These are phyloP conservation scores for Noturus placidus DNA, from an alignment of 2,113 vertebrate species.

Conservation along the genomic window DNA sequence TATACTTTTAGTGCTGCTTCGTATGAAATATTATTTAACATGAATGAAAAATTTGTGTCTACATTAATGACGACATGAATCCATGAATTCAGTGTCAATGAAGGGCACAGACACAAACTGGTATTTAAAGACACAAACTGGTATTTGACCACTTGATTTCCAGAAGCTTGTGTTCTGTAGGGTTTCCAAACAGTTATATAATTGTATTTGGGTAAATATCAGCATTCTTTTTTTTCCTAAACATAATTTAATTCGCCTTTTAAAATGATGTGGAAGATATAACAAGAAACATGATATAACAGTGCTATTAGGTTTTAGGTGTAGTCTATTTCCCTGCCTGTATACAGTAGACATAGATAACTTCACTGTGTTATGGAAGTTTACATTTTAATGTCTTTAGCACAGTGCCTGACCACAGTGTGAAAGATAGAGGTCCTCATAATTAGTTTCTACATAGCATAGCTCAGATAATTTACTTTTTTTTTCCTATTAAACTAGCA, in stretches of 20 bases:
- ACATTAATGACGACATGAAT: not conserved
- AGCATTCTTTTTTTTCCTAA: not conserved
- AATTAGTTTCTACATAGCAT: not conserved
- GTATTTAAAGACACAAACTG: not conserved
- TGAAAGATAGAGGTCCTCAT: not conserved
- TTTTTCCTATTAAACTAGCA: not conserved
- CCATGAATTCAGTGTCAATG: not conserved
- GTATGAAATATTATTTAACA: not conserved
- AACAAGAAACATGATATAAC: not conserved
- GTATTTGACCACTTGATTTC: not conserved
- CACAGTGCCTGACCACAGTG: not conserved
- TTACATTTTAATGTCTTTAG: not conserved
- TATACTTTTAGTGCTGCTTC: not conserved
- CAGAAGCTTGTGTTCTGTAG: constrained; percentile 13
- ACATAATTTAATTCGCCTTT: not conserved
- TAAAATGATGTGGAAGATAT: not conserved
- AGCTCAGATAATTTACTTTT: not conserved
- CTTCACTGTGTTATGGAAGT: not conserved
- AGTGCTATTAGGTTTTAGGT: not conserved
- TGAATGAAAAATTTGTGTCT: not conserved
- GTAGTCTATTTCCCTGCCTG: not conserved
- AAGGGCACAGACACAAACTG: not conserved
- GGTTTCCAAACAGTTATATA: constrained; percentile 22
- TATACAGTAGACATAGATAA: not conserved
- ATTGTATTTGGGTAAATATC: not conserved